These are phyloP conservation scores for Cepaea nemoralis DNA, from an alignment of 1,140 invertebrate genomes.

Conservation along the genomic window DNA sequence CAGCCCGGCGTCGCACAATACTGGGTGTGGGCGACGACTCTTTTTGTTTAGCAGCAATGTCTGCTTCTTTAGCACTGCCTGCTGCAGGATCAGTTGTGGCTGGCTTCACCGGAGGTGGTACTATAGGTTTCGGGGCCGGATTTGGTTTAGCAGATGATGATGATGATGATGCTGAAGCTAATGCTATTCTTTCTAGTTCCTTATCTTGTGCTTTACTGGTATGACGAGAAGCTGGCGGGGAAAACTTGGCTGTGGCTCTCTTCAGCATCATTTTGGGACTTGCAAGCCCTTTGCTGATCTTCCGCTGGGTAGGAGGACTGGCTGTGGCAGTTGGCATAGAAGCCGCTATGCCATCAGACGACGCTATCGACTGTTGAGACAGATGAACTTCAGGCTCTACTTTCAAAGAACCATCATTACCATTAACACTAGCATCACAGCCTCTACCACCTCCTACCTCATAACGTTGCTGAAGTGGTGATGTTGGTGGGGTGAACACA, in stretches of 20 bases:
- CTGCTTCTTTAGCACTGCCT: constrained; percentile 5
- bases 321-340: neutral
- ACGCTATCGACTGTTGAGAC: neutral
- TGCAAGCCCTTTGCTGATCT: constrained; percentile 41
- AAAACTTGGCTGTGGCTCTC: constrained; percentile 42
- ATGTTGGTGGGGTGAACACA: constrained; percentile 35
- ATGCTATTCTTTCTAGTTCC: no score
- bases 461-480: neutral
- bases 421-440: neutral
- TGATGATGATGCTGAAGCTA: neutral
- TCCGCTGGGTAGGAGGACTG: constrained; percentile 29
- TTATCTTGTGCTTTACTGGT: neutral
- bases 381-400: neutral
- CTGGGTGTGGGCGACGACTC: constrained; percentile 28
- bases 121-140: constrained; percentile 22
- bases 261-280: constrained; percentile 50
- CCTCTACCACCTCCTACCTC: neutral
- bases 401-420: neutral
- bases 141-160: constrained; percentile 27
- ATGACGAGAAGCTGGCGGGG: constrained; percentile 36
- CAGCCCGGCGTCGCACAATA: constrained; percentile 51
- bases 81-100: constrained; percentile 7
- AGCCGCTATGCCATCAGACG: neutral
- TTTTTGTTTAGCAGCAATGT: constrained; percentile 7
- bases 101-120: constrained; percentile 18